Conservation (phyloP, 1,140 invertebrate genomes). For the Diabrotica undecimpunctata region DNA sequence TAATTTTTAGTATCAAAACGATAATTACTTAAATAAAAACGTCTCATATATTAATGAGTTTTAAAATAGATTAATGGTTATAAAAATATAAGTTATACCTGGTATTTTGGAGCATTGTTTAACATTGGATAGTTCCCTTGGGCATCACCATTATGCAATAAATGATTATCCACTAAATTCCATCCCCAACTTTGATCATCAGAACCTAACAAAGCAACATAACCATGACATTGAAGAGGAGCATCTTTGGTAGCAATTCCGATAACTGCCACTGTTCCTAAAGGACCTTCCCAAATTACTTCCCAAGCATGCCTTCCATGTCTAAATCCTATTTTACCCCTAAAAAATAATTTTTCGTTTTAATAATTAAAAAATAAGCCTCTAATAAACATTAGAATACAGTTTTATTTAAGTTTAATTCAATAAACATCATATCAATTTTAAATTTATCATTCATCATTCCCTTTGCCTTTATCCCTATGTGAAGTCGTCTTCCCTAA, state of each 20-base stretch:
- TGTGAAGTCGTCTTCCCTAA: too few species aligned
- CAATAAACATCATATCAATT: too few species aligned
- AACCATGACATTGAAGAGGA: slow-evolving; percentile 85
- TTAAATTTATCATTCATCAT: too few species aligned
- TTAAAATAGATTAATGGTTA: too few species aligned
- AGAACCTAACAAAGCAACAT: slow-evolving; percentile 89
- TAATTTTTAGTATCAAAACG: too few species aligned
- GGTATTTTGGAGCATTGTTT: slow-evolving; percentile 97
- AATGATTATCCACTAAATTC: slow-evolving; percentile 97
- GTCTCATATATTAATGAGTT: too few species aligned
- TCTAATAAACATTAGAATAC: too few species aligned
- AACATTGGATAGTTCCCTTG: slow-evolving; percentile 93
- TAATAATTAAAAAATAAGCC: too few species aligned
- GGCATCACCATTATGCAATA: slow-evolving; percentile 94
- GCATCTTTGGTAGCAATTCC: slow-evolving; percentile 95
- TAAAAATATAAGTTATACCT: slow-evolving; percentile 57
- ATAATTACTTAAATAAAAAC: too few species aligned
- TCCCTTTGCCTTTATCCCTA: too few species aligned
- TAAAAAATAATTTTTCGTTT: neutral
- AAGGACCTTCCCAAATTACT: slow-evolving; percentile 97
- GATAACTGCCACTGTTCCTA: slow-evolving; percentile 93
- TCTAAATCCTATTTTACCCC: slow-evolving; percentile 88
- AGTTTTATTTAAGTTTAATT: too few species aligned
- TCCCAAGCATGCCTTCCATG: slow-evolving; percentile 96
- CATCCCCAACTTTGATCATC: slow-evolving; percentile 98